phyloP scores from a whole-genome alignment of 2,888 invertebrate genomes.

The Nineta flava region DNA sequence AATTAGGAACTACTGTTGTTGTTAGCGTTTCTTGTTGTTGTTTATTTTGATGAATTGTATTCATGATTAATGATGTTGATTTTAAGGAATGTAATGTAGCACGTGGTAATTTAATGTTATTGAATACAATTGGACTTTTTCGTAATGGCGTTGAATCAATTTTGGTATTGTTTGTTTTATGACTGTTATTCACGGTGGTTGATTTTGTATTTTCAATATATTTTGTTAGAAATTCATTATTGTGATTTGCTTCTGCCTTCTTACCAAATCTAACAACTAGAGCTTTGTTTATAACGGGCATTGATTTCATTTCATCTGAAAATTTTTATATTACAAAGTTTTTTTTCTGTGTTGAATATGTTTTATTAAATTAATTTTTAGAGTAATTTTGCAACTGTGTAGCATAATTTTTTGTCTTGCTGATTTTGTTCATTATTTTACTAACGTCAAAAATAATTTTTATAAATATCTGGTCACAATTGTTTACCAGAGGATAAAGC shows the following conservation, averaged over 20 bases:
- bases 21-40: slow-evolving; percentile 15
- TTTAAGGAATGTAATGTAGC: slow-evolving; percentile 24
- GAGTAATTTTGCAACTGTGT: too few relatives aligned
- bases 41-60: slow-evolving; percentile 20
- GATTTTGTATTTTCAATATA: slow-evolving; percentile 18
- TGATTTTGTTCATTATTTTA: too few relatives aligned
- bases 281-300: slow-evolving; percentile 24
- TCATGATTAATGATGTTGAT: slow-evolving; percentile 29
- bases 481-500: too few relatives aligned
- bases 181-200: slow-evolving; percentile 19
- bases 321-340: slow-evolving; percentile 4
- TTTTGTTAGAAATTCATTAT: too few relatives aligned
- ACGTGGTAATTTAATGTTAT: slow-evolving; percentile 15
- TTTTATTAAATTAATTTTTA: not conserved
- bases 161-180: not conserved
- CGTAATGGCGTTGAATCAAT: too few relatives aligned
- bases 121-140: slow-evolving; percentile 1
- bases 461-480: too few relatives aligned
- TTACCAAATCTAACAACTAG: slow-evolving; percentile 28
- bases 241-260: slow-evolving; percentile 22
- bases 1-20: too few relatives aligned
- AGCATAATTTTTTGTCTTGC: too few relatives aligned
- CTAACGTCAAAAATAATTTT: too few relatives aligned
- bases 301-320: slow-evolving; percentile 24
- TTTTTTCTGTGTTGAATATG: not conserved